Percentiles rank a stretch among this genome's conserved stretches.
Evolutionary conservation across 1,140 invertebrate species (phyloP).

Genomic region (Bombus haemorrhoidalis): DNA sequence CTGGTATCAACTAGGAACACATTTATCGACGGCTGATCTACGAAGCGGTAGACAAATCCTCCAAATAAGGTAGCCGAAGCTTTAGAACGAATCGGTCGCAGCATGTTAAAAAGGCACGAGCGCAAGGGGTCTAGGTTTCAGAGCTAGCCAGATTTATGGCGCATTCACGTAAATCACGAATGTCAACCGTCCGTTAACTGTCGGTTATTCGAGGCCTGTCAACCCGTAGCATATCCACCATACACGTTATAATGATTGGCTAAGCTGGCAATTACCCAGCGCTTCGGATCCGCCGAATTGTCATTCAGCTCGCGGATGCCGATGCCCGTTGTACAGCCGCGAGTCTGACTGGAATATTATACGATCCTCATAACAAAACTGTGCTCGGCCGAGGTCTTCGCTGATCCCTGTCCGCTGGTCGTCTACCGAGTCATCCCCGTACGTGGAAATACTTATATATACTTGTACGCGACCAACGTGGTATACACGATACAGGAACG

Average conservation of each 20-base stretch:
- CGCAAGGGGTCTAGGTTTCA: neutral
- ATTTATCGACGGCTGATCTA: slow-evolving; percentile 14
- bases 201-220: slow-evolving; percentile 55
- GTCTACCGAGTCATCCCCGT: slow-evolving; percentile 51
- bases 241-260: slow-evolving; percentile 76
- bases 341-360: slow-evolving; percentile 80
- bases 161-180: slow-evolving; percentile 55
- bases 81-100: neutral
- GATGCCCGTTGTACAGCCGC: slow-evolving; percentile 80
- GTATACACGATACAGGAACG: neutral
- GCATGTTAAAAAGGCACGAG: slow-evolving; percentile 37
- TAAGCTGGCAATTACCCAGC: slow-evolving; percentile 81
- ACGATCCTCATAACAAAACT: slow-evolving; percentile 80
- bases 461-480: slow-evolving; percentile 10
- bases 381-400: slow-evolving; percentile 42
- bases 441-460: slow-evolving; percentile 46
- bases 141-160: slow-evolving; percentile 12
- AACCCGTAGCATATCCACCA: slow-evolving; percentile 61
- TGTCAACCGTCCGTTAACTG: slow-evolving; percentile 54
- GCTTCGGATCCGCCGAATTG: slow-evolving; percentile 74
- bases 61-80: slow-evolving; percentile 2
- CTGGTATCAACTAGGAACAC: neutral
- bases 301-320: slow-evolving; percentile 77
- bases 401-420: slow-evolving; percentile 56
- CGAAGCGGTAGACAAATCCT: neutral